Base-by-base conservation (phyloP, 2,888 invertebrate species). In the Adelognathus sp. region DNA sequence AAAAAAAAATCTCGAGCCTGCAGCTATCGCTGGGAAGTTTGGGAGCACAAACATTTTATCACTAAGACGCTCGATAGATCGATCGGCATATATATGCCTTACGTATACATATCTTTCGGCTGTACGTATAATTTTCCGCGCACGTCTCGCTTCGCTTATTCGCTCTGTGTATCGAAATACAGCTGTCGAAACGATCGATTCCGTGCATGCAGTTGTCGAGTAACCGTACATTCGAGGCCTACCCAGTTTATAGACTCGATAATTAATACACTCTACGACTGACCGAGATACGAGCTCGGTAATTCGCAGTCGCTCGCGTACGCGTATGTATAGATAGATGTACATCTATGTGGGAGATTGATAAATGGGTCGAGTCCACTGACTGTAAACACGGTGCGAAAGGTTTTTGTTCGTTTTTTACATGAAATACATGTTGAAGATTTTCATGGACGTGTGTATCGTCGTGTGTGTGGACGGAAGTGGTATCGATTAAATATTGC, bases 221-320 rank as follows among this genome's bases (percentile, higher is more conserved):
- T 67, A 56, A 66, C 33, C 58, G 44, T 60, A 27, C 50, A 52
- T 36, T 54, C 54, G 21, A 46, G 52, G 41, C n/a, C n/a, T 27
- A 36, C n/a, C 36, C 3, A 21, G 29, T 44, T n/a, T 16, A 39
- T 11, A 39, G 50, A 44, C 29, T 75, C 56, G 76, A 76, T 74
- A 74, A 76, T 79, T 79, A 76, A 81, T 76, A 78, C 56, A 78
- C 54, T 44, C 56, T 67, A 74, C 79, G 61, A 74, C 74, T 76
- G 71, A 76, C 81, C 81, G 72, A 79, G 63, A 77, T 81, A 76
- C 24, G 63, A 56, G 64, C 50, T 54, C 52, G 54, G 66, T 52
- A 71, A 54, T 61, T 44, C 29, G 44, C 33, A 67, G 44, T 16
- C 18, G 16, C 16, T n/a, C n/a, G 44, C 3, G 44, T 18, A 36